Conservation (phyloP, 2,113 vertebrate genomes). For the Piprites chloris region DNA sequence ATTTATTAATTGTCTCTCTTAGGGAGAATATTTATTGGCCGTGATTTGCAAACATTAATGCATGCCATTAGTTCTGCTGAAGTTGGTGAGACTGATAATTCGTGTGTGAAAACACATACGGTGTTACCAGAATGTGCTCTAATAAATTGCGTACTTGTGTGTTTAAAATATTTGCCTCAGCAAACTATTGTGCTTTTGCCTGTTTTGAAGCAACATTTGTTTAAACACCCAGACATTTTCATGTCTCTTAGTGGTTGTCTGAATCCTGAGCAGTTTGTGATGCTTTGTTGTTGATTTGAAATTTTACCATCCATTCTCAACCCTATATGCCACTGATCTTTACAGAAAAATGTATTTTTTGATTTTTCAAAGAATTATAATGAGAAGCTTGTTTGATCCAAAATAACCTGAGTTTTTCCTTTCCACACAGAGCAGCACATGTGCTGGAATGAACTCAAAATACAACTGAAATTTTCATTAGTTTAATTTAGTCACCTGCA, state of each 20-base stretch:
- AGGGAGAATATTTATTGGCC: not conserved
- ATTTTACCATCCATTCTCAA: not conserved
- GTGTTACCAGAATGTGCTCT: not conserved
- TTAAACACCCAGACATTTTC: not conserved
- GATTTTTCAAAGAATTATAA: not conserved
- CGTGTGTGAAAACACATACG: not conserved
- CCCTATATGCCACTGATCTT: not conserved
- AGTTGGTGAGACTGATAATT: conserved; percentile 2
- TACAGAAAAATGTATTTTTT: not conserved
- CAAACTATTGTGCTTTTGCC: conserved; percentile 33
- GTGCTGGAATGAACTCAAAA: not conserved
- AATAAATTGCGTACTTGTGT: not conserved
- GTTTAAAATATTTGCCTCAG: not conserved
- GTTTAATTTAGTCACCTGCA: not conserved
- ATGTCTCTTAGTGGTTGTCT: not conserved
- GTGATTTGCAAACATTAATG: not conserved
- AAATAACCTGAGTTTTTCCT: not conserved
- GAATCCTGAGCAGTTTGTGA: not conserved
- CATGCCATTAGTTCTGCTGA: not conserved
- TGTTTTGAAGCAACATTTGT: not conserved
- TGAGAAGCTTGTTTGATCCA: not conserved
- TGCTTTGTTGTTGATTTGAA: not conserved
- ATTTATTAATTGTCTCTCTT: not conserved
- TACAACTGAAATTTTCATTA: not conserved
- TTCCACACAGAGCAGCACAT: not conserved